Evolutionary conservation across 2,797 vertebrate genomes (phyloP), one percentile per base, ranked within the genome.

Genomic region (Heterohyrax brucei): DNA sequence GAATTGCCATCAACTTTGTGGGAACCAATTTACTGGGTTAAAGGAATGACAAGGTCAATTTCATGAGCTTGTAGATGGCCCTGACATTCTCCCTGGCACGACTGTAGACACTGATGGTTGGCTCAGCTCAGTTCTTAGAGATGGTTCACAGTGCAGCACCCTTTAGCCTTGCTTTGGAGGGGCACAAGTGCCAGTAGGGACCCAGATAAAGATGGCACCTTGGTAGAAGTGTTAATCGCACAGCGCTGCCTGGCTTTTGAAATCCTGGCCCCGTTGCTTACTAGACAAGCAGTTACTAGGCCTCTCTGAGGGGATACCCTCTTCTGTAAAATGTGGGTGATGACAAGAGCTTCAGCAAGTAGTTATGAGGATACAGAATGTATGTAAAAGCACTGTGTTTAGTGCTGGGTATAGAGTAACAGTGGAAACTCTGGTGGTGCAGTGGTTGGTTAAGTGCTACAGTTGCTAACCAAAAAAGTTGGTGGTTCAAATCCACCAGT

Each of bases 141-240:
- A 53, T 50, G 1, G 62, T 2, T 56, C 33, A 39, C 1, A 18
- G 4, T 4, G 44, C 0, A 10, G 33, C 39, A 7, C 28, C 30
- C 0, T 0, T 4, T 0, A 30, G 62, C 70, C 72, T 10, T 0
- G 26, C 21, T 50, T 56, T 46, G 7, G n/a, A n/a, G 26, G 12
- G 12, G 85, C 50, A 30, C 33, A 10, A 44, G 1, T 6, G 2
- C 28, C 75, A 3, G 0, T 4, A 18, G 21, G 48, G 64, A 21
- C 28, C 21, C 5, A 9, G 12, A 19, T 14, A 16, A 22, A 61
- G 30, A 82, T 33, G 75, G 91, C 14, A 7, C 46, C 66, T 22
- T 44, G 78, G 46, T 3, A 7, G 13, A 14, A 33, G 0, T 66
- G 70, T 22, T 46, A 13, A 19, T 16, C 26, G 30, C 10, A 2